Percentiles rank a stretch among this genome's conserved stretches.
Conservation (phyloP, 2,797 vertebrate species). For the Novumbra hubbsi region DNA sequence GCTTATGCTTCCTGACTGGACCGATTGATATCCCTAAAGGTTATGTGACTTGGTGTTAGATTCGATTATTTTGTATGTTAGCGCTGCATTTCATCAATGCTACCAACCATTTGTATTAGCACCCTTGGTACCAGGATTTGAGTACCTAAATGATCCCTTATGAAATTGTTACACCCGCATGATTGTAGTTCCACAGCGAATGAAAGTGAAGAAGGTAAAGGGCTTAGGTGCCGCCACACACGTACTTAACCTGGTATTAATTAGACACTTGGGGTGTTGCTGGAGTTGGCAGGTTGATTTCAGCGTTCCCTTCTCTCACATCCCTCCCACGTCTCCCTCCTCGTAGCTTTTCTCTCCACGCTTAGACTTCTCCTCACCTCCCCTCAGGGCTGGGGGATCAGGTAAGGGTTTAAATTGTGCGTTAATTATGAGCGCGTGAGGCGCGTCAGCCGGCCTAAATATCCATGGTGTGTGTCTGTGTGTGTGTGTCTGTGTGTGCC, state of each 20-base stretch:
- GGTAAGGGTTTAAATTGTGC: slow-evolving; percentile 68
- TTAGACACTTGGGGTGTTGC: slow-evolving; percentile 82
- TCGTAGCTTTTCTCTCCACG: slow-evolving; percentile 52
- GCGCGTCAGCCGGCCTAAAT: slow-evolving; percentile 52
- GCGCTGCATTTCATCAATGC: slow-evolving; percentile 5
- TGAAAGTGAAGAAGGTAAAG: slow-evolving; percentile 59
- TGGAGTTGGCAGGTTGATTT: slow-evolving; percentile 63
- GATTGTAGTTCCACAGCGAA: slow-evolving; percentile 47
- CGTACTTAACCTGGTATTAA: slow-evolving; percentile 87
- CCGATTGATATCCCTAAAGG: no score
- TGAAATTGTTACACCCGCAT: slow-evolving; percentile 34
- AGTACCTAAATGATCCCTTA: slow-evolving; percentile 46
- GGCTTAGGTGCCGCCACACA: slow-evolving; percentile 74
- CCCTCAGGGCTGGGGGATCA: slow-evolving; percentile 61
- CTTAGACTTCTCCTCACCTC: slow-evolving; percentile 53
- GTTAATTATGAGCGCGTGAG: slow-evolving; percentile 53
- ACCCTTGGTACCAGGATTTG: slow-evolving; percentile 45
- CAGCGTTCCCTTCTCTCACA: slow-evolving; percentile 56
- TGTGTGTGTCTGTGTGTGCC: slow-evolving; percentile 19
- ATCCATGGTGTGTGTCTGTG: slow-evolving; percentile 41
- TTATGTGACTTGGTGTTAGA: no score
- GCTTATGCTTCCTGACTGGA: no score
- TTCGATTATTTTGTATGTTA: no score
- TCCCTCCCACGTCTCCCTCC: slow-evolving; percentile 51
- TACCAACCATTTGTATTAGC: slow-evolving; percentile 47